phyloP scores from a whole-genome alignment of 2,797 vertebrate genomes.

The Prunella strophiata region DNA sequence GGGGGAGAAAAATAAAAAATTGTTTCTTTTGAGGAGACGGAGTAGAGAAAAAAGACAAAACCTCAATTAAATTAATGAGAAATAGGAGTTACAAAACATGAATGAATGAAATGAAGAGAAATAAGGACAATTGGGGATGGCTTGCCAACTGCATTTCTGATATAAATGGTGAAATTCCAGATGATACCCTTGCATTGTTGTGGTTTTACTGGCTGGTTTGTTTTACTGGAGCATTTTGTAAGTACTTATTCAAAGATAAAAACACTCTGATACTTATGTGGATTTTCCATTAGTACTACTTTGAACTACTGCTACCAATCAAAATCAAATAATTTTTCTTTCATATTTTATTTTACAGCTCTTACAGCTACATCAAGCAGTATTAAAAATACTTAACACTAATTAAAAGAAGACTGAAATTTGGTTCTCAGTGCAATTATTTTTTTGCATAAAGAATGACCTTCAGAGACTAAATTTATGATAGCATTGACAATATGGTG shows the following conservation, averaged over 20 bases:
- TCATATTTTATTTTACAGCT: rapidly evolving
- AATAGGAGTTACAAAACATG: neutral
- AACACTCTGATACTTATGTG: neutral
- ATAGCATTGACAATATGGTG: neutral
- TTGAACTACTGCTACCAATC: neutral
- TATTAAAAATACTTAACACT: neutral
- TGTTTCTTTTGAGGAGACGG: neutral
- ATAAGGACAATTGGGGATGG: neutral
- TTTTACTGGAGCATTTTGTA: neutral
- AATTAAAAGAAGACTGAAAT: neutral
- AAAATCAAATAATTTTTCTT: neutral
- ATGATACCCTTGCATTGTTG: neutral
- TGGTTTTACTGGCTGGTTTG: neutral
- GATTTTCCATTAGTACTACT: neutral
- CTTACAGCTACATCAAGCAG: neutral
- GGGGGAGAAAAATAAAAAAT: neutral
- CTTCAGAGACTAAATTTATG: neutral
- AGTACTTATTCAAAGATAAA: neutral
- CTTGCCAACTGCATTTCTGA: neutral
- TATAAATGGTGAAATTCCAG: neutral
- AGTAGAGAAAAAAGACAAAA: neutral
- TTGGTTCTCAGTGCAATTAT: neutral
- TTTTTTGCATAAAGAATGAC: neutral
- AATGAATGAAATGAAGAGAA: neutral
- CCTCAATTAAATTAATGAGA: rapidly evolving